Percentiles rank a stretch among this genome's conserved stretches.
These are phyloP conservation scores for Dicrostonyx torquatus DNA, from an alignment of 2,797 vertebrate genomes.

Conservation along the genomic window DNA sequence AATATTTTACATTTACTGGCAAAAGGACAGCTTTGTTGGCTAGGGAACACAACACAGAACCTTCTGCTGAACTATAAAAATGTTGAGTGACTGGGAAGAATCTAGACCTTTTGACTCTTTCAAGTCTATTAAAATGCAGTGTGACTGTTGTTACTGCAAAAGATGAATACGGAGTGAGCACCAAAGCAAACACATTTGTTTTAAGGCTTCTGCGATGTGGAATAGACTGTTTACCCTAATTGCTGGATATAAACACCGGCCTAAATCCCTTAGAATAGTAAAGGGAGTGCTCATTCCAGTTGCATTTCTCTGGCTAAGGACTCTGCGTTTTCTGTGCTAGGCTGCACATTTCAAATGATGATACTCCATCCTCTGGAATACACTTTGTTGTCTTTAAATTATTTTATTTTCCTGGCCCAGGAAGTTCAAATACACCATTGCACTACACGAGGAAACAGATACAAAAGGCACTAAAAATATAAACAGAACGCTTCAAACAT, in stretches of 20 bases:
- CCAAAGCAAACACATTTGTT: conserved; percentile 3
- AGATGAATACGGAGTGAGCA: not conserved
- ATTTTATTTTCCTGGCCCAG: conserved; percentile 8
- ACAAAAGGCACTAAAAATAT: not conserved
- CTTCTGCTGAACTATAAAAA: not conserved
- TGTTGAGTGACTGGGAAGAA: not conserved
- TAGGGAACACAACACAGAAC: not conserved
- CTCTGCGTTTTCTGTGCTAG: not conserved
- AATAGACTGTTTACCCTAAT: not conserved
- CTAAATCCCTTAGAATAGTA: not conserved
- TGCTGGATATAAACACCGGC: not conserved
- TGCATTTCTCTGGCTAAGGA: not conserved
- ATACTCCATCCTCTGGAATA: not conserved
- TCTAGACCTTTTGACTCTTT: conserved; percentile 5
- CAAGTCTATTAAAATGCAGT: not conserved
- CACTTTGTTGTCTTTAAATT: not conserved
- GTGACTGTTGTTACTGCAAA: not conserved
- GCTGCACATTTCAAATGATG: not conserved
- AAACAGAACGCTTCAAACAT: not conserved
- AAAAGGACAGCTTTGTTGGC: not conserved
- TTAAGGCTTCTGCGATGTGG: not conserved
- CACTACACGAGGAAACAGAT: not conserved
- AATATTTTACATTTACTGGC: not conserved
- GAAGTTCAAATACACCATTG: not conserved
- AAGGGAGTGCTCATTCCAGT: not conserved